A percentile compares a stretch with the other conserved stretches of the same genome.
Conservation (phyloP, 1,140 invertebrate species). For the Camponotus vicinus region DNA sequence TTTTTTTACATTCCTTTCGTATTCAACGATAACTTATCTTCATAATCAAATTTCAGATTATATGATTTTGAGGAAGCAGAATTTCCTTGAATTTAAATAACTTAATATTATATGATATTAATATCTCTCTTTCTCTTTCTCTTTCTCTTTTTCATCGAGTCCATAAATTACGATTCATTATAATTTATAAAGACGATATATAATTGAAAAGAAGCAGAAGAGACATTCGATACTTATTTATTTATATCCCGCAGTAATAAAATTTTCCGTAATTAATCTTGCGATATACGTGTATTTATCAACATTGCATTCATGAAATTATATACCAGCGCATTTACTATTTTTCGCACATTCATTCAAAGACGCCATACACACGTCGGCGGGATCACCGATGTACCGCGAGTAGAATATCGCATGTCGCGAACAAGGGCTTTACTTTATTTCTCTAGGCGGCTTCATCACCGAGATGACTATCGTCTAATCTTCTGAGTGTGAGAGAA, state of each 20-base stretch:
- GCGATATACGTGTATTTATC: constrained; percentile 11
- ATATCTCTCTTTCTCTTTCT: background rate
- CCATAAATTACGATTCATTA: background rate
- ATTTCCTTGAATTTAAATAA: background rate
- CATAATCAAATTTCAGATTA: background rate
- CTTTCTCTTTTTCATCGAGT: background rate
- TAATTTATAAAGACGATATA: background rate
- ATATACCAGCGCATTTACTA: background rate
- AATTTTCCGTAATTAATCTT: constrained; percentile 35
- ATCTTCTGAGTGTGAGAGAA: constrained; percentile 78
- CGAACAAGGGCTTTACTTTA: constrained; percentile 38
- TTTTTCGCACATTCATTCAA: constrained; percentile 16
- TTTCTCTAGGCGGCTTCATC: constrained; percentile 67
- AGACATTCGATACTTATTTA: constrained; percentile 11
- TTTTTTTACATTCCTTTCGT: background rate
- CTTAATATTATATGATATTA: background rate
- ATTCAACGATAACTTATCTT: background rate
- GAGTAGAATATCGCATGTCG: constrained; percentile 38
- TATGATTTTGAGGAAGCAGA: background rate
- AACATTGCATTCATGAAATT: background rate
- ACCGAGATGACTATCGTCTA: constrained; percentile 78
- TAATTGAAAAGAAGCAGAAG: background rate
- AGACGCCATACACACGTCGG: background rate
- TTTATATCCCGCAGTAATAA: constrained; percentile 13
- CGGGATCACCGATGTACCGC: background rate